Conservation (phyloP, 2,797 vertebrate genomes). For the Peromyscus aztecus region DNA sequence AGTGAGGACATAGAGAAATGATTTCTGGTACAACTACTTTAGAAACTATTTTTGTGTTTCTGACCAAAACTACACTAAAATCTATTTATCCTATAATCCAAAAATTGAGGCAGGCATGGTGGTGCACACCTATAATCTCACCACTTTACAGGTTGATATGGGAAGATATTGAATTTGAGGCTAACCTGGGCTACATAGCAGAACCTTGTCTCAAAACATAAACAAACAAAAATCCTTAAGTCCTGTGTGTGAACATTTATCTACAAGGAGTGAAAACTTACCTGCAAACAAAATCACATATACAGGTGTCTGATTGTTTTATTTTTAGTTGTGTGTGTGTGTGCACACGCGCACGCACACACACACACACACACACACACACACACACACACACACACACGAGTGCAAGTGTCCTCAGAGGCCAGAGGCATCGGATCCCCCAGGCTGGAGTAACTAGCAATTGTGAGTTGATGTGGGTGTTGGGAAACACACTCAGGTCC, state of each 20-base stretch:
- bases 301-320: neutral
- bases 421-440: too few species aligned
- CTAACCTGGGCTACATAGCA: neutral
- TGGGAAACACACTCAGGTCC: neutral
- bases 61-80: constrained; percentile 13
- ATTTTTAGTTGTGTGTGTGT: neutral
- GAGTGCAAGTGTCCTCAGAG: neutral
- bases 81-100: neutral
- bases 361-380: too few species aligned
- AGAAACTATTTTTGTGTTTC: neutral
- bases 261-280: neutral
- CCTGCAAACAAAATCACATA: neutral
- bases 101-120: too few species aligned
- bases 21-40: neutral
- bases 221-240: neutral
- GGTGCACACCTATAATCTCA: neutral
- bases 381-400: too few species aligned
- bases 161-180: neutral
- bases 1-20: neutral
- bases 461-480: neutral
- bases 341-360: too few species aligned
- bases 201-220: neutral
- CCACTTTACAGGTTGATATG: too few species aligned
- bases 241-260: neutral
- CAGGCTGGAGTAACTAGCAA: neutral